A percentile compares a stretch with the other conserved stretches of the same genome.
These are phyloP conservation scores for Perccottus glenii DNA, from an alignment of 2,113 vertebrate genomes.

Conservation along the genomic window DNA sequence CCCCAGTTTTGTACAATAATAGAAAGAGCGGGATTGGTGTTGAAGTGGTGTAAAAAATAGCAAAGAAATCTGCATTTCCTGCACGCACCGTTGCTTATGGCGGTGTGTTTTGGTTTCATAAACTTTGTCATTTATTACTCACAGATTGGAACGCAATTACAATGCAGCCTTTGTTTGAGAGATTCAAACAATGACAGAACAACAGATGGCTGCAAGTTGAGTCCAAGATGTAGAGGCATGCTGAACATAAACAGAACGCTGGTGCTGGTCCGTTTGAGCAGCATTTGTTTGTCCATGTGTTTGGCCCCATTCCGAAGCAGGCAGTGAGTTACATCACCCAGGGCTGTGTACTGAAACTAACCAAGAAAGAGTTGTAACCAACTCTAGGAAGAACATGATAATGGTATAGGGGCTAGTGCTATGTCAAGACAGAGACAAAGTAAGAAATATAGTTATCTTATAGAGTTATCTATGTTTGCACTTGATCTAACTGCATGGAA, in stretches of 20 bases:
- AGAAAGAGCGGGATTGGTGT: slow-evolving; percentile 35
- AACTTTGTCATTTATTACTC: slow-evolving; percentile 34
- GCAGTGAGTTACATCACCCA: slow-evolving; percentile 23
- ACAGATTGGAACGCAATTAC: slow-evolving; percentile 17
- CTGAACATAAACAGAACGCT: slow-evolving; percentile 32
- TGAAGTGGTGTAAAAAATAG: slow-evolving; percentile 11
- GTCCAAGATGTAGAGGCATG: slow-evolving; percentile 22
- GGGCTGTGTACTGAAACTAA: background rate
- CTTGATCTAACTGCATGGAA: too few relatives aligned
- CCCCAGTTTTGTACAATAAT: slow-evolving; percentile 56
- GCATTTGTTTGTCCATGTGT: slow-evolving; percentile 24
- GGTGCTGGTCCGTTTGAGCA: slow-evolving; percentile 16
- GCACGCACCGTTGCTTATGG: slow-evolving; percentile 15
- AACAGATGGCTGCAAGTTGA: slow-evolving; percentile 36
- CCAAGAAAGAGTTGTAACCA: background rate
- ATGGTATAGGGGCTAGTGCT: too few relatives aligned
- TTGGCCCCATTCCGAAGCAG: slow-evolving; percentile 33
- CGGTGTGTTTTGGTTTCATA: slow-evolving; percentile 13
- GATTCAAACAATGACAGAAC: slow-evolving; percentile 20
- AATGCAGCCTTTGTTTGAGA: slow-evolving; percentile 22
- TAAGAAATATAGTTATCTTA: too few relatives aligned
- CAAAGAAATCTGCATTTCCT: slow-evolving; percentile 15
- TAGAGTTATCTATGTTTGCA: too few relatives aligned
- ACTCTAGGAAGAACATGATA: background rate
- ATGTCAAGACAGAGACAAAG: too few relatives aligned